A percentile compares a stretch with the other conserved stretches of the same genome.
Conservation (phyloP, 1,140 invertebrate genomes). For the Drosophila virilis region DNA sequence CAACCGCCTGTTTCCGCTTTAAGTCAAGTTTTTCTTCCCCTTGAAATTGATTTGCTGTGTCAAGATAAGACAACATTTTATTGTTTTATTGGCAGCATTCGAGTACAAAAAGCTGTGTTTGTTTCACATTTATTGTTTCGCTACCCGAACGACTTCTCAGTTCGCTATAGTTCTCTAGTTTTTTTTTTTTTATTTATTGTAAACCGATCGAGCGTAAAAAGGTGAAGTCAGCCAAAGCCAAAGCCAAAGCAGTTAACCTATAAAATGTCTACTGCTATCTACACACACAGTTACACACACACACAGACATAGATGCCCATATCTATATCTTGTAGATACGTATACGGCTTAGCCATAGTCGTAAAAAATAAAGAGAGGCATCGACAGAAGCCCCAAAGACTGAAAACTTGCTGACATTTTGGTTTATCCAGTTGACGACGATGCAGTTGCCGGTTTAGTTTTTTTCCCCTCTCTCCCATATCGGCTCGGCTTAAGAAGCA, state of each 20-base stretch:
- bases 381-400: conserved; percentile 29
- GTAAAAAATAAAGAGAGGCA: conserved; percentile 43
- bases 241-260: conserved; percentile 73
- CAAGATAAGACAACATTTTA: conserved; percentile 60
- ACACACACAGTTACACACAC: conserved; percentile 26
- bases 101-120: conserved; percentile 43
- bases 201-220: conserved; percentile 66
- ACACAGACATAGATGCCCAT: conserved; percentile 20
- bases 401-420: conserved; percentile 76
- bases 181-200: conserved; percentile 24
- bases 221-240: conserved; percentile 77
- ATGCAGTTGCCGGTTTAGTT: conserved; percentile 35
- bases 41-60: conserved; percentile 55
- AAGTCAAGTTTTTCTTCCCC: conserved; percentile 20
- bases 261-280: conserved; percentile 51
- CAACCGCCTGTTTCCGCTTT: conserved; percentile 46
- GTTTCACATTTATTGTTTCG: conserved; percentile 58
- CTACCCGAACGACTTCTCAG: conserved; percentile 31
- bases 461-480: conserved; percentile 18
- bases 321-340: conserved; percentile 12
- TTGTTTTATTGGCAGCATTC: conserved; percentile 48
- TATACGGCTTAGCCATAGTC: conserved; percentile 21
- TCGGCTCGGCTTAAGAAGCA: conserved; percentile 22
- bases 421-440: conserved; percentile 66
- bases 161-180: conserved; percentile 19